Evolutionary conservation across 2,113 vertebrate genomes (phyloP).

Genomic region (Dendropsophus ebraccatus): DNA sequence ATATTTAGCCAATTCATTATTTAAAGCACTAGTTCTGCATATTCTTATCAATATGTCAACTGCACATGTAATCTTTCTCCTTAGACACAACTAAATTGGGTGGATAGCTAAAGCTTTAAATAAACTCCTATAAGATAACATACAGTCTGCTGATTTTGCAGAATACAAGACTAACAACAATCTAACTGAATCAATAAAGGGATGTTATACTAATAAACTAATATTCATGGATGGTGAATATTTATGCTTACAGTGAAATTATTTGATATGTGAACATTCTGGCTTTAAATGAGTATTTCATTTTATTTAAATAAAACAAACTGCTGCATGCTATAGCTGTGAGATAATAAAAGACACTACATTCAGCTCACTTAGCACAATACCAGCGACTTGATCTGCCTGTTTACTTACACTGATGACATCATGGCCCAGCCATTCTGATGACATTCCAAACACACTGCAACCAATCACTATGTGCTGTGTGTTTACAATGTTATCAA

Average conservation of each 20-base stretch:
- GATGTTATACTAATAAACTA: not conserved
- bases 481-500: too few species aligned
- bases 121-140: not conserved
- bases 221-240: not conserved
- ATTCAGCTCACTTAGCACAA: too few species aligned
- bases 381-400: too few species aligned
- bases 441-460: too few species aligned
- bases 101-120: not conserved
- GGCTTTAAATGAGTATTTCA: too few species aligned
- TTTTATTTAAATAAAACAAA: too few species aligned
- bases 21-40: conserved; percentile 33
- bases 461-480: too few species aligned
- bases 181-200: not conserved
- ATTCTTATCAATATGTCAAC: conserved; percentile 48
- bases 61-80: conserved; percentile 10
- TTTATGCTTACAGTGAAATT: not conserved
- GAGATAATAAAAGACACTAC: too few species aligned
- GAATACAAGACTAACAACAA: conserved; percentile 5
- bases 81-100: conserved; percentile 12
- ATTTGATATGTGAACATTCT: not conserved
- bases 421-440: too few species aligned
- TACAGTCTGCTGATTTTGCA: not conserved
- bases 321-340: too few species aligned
- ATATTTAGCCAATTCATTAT: conserved; percentile 54
- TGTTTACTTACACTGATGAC: too few species aligned